Conservation (phyloP, 2,113 vertebrate species). For the Sterrhoptilus dennistouni region DNA sequence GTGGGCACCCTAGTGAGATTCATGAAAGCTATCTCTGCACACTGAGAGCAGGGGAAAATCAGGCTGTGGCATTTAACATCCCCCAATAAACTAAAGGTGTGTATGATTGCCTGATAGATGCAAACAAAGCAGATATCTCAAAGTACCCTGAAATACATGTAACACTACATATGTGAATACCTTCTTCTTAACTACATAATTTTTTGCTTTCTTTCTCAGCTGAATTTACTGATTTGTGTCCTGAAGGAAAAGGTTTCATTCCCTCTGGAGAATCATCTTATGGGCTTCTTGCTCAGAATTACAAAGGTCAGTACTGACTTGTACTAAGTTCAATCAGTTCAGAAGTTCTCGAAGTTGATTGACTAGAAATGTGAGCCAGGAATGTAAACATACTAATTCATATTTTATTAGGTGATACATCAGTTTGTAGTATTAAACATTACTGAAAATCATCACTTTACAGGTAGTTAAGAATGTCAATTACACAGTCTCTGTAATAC, state of each 20-base stretch:
- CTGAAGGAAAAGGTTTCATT: constrained; percentile 88
- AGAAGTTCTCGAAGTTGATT: background rate
- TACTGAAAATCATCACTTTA: background rate
- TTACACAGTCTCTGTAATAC: background rate
- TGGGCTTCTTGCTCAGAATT: constrained; percentile 70
- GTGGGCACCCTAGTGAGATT: background rate
- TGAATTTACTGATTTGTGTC: constrained; percentile 92
- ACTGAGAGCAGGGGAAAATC: background rate
- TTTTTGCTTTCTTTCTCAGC: constrained; percentile 73
- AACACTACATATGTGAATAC: background rate
- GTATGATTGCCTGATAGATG: background rate
- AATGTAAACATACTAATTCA: background rate
- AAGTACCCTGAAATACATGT: background rate
- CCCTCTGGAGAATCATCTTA: constrained; percentile 80
- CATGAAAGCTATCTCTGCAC: background rate
- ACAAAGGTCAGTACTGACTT: constrained; percentile 79
- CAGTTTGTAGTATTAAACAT: background rate
- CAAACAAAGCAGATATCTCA: background rate
- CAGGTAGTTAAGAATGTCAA: background rate
- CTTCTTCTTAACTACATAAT: background rate
- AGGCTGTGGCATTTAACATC: background rate
- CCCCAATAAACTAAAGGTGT: background rate
- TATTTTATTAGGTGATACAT: background rate
- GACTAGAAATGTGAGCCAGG: constrained; percentile 1
- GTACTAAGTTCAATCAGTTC: background rate